Conservation (phyloP, 2,797 vertebrate genomes). For the Stomatorhinus walkeri region DNA sequence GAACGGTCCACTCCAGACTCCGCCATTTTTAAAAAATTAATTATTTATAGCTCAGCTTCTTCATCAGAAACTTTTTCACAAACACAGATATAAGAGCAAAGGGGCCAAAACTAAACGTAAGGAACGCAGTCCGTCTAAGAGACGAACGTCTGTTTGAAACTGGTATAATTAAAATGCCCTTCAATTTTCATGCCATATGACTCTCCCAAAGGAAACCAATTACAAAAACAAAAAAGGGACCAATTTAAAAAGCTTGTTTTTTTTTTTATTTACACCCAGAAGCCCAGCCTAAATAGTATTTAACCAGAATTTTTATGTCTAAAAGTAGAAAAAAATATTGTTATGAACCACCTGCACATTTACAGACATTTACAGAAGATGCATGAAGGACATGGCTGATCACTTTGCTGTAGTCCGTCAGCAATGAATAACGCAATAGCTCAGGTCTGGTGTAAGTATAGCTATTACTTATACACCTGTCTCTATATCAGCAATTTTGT, state of each 20-base stretch:
- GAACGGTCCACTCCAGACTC: neutral
- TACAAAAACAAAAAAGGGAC: neutral
- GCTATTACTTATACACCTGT: neutral
- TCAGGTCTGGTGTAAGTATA: neutral
- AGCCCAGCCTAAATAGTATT: neutral
- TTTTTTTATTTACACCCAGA: neutral
- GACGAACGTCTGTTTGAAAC: neutral
- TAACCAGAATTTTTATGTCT: slow-evolving; percentile 35
- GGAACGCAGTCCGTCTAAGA: neutral
- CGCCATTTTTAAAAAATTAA: neutral
- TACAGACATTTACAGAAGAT: too few species aligned
- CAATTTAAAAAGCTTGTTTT: neutral
- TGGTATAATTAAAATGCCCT: slow-evolving; percentile 1
- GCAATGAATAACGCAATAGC: neutral
- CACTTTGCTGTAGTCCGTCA: neutral
- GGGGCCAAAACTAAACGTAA: neutral
- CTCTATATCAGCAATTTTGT: neutral
- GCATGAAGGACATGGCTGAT: neutral
- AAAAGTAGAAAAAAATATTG: slow-evolving; percentile 22
- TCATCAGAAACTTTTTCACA: neutral
- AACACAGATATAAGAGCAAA: neutral
- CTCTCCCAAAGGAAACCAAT: neutral
- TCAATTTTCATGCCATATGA: neutral
- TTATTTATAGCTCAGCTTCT: neutral
- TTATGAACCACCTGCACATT: slow-evolving; percentile 1